Evolutionary conservation across 2,797 vertebrate genomes (phyloP), one percentile per base, ranked within the genome.

Genomic region (Xenopus petersii): DNA sequence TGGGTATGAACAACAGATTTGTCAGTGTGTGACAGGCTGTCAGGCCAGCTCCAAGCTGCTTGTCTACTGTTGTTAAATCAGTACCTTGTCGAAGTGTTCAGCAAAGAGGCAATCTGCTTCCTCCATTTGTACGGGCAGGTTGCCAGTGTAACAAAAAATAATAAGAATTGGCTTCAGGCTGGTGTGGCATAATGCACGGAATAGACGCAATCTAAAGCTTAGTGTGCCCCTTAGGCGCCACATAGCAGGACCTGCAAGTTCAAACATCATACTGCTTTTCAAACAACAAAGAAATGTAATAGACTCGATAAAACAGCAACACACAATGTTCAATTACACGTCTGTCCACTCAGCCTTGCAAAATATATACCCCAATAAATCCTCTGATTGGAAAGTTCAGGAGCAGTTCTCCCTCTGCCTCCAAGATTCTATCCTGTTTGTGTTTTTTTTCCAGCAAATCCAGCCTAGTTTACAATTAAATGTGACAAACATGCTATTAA

Each of bases 1-100:
- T 93, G 93, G 87, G 92, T 94, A 91, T 92, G 91, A 94, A 93
- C 94, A 95, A 90, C 93, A 94, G 95, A 95, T 96, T 93, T 96
- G 94, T 95, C 94, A 95, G 92, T 86, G 87, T 90, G 91, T 96
- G 96, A 96, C 94, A 95, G 92, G 91, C 93, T 95, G 95, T 94
- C 94, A 95, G 93, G 88, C 93, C 91, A 84, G 94, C 93, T 94
- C 92, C 93, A 89, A 95, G 95, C 94, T 93, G 93, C 95, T 94
- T 97, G 96, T 98, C 95, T 92, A 92, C 90, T 94, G 93, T 92
- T 87, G 94, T 98, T 94, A 95, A 81, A 86, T 96, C 94, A 95
- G 89, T 88, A 88, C 88, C 89, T 90, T 87, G 89, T 91, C 89
- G 88, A 85, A 89, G 87, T 77, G 82, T 80, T 89, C 89, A 87